Evolutionary conservation across 2,888 invertebrate genomes (phyloP).

Genomic region (Mesoligia furuncula): DNA sequence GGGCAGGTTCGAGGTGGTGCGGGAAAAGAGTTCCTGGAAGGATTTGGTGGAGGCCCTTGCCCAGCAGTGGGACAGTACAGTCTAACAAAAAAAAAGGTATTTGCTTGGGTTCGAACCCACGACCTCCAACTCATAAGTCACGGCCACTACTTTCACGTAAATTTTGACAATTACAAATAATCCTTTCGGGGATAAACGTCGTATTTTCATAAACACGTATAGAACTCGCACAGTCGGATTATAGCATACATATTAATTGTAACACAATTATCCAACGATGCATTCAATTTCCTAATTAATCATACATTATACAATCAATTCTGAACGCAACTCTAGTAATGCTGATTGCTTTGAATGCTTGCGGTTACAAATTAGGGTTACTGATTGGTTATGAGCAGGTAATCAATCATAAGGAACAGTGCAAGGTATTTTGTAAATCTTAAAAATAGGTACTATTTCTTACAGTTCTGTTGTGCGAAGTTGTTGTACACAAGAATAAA

Average conservation of each 20-base stretch:
- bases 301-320: conserved; percentile 54
- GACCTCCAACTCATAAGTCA: not conserved
- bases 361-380: conserved; percentile 39
- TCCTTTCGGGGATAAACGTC: not conserved
- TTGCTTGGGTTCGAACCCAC: not conserved
- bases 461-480: not conserved
- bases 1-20: no score
- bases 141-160: not conserved
- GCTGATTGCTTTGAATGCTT: conserved; percentile 53
- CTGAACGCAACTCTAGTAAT: conserved; percentile 40
- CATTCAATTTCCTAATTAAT: conserved; percentile 58
- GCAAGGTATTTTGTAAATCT: not conserved
- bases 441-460: conserved; percentile 15
- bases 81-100: no score
- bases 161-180: not conserved
- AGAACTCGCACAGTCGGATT: conserved; percentile 8
- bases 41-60: no score
- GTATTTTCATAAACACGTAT: conserved; percentile 17
- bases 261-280: conserved; percentile 39
- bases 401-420: conserved; percentile 22
- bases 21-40: no score
- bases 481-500: conserved; percentile 40
- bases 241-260: conserved; percentile 34
- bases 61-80: no score
- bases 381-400: conserved; percentile 31